These are phyloP conservation scores for Mirza zaza DNA, from an alignment of 2,113 vertebrate species.

Conservation along the genomic window DNA sequence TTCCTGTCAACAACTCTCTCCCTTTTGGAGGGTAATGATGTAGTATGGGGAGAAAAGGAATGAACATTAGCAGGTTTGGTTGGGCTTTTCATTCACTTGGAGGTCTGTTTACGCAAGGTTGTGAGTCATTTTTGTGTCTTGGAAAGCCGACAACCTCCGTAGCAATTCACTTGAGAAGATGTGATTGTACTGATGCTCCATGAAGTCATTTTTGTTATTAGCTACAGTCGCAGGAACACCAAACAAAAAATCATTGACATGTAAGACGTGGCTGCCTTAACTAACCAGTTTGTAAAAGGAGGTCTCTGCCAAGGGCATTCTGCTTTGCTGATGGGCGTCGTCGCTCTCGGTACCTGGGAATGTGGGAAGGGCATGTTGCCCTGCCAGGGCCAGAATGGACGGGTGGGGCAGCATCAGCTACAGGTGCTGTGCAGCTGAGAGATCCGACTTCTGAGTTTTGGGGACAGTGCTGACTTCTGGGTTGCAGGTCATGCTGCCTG, in stretches of 20 bases:
- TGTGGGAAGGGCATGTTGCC: neutral
- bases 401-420: neutral
- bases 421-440: neutral
- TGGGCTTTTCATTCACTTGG: neutral
- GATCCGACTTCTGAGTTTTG: neutral
- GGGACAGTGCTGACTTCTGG: neutral
- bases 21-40: neutral
- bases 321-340: neutral
- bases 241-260: constrained; percentile 14
- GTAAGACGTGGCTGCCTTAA: neutral
- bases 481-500: neutral
- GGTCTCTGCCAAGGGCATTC: neutral
- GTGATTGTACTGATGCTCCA: neutral
- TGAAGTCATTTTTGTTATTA: constrained; percentile 44
- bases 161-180: neutral
- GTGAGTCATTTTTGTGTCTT: neutral
- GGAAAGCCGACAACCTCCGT: neutral
- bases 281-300: neutral
- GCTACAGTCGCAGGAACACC: neutral
- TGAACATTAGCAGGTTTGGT: neutral
- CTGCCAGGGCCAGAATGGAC: accelerated
- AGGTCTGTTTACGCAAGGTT: neutral
- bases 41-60: neutral
- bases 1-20: neutral
- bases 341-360: neutral